These are phyloP conservation scores for Corydoras maculifer DNA, from an alignment of 2,113 vertebrate species.

Conservation along the genomic window DNA sequence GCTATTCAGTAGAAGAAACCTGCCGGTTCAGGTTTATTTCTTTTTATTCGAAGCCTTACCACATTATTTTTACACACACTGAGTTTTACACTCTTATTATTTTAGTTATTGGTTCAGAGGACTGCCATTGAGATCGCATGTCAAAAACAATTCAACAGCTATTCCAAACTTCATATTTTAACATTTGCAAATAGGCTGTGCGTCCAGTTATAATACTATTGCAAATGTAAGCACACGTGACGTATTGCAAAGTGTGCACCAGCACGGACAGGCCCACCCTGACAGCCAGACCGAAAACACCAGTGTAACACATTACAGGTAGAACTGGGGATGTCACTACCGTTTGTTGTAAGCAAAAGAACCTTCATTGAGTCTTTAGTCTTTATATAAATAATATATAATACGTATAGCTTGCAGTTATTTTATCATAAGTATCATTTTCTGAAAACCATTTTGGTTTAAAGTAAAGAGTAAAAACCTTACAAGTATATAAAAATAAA, in stretches of 20 bases:
- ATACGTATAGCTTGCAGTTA: too few species aligned
- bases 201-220: slow-evolving; percentile 55
- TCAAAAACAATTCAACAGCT: slow-evolving; percentile 53
- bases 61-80: slow-evolving; percentile 21
- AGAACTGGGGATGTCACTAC: slow-evolving; percentile 48
- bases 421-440: too few species aligned
- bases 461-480: too few species aligned
- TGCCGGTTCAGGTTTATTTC: not conserved
- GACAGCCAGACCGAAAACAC: slow-evolving; percentile 62
- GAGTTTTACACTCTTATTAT: slow-evolving; percentile 44
- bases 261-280: slow-evolving; percentile 59
- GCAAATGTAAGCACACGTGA: slow-evolving; percentile 64
- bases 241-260: slow-evolving; percentile 59
- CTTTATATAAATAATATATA: too few species aligned
- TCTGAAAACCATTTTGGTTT: too few species aligned
- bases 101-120: slow-evolving; percentile 38
- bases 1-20: slow-evolving; percentile 3
- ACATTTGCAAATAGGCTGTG: slow-evolving; percentile 60
- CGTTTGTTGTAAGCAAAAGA: not conserved
- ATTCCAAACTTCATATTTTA: slow-evolving; percentile 62
- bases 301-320: slow-evolving; percentile 63
- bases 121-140: slow-evolving; percentile 35
- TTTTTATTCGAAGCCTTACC: slow-evolving; percentile 3
- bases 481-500: too few species aligned
- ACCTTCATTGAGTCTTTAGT: not conserved